phyloP scores from a whole-genome alignment of 2,113 vertebrate species.

The Okapia johnstoni region DNA sequence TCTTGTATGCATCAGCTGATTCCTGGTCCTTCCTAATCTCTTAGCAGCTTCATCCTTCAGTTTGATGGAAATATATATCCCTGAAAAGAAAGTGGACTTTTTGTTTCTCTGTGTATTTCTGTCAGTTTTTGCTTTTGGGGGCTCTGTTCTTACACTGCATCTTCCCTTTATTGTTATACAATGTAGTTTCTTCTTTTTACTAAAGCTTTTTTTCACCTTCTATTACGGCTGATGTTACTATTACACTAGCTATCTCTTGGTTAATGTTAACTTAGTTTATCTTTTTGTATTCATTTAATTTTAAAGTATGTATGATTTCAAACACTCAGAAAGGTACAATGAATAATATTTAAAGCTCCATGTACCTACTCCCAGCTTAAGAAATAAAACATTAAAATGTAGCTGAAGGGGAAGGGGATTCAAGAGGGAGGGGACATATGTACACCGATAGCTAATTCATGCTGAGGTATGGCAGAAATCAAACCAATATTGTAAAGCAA shows the following conservation, averaged over 20 bases:
- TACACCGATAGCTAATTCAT: not conserved
- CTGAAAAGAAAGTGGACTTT: not conserved
- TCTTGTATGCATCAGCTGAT: accelerated
- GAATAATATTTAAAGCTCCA: not conserved
- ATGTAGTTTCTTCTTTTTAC: not conserved
- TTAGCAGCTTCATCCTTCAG: not conserved
- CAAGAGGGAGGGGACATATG: not conserved
- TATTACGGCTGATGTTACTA: not conserved
- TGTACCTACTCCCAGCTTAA: not conserved
- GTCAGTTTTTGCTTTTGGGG: not conserved
- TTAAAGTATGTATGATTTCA: not conserved
- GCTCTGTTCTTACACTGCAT: not conserved
- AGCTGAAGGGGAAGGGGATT: not conserved
- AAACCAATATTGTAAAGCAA: not conserved
- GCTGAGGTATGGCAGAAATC: not conserved
- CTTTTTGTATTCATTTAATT: not conserved
- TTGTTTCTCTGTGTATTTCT: not conserved
- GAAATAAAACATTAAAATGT: not conserved
- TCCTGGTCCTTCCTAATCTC: no score
- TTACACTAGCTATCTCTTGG: not conserved
- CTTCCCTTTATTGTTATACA: not conserved
- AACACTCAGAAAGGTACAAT: not conserved
- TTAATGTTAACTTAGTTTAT: not conserved
- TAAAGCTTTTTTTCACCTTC: not conserved
- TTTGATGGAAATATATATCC: not conserved